Conservation (phyloP, 2,888 invertebrate genomes). For the Noctua janthina region DNA sequence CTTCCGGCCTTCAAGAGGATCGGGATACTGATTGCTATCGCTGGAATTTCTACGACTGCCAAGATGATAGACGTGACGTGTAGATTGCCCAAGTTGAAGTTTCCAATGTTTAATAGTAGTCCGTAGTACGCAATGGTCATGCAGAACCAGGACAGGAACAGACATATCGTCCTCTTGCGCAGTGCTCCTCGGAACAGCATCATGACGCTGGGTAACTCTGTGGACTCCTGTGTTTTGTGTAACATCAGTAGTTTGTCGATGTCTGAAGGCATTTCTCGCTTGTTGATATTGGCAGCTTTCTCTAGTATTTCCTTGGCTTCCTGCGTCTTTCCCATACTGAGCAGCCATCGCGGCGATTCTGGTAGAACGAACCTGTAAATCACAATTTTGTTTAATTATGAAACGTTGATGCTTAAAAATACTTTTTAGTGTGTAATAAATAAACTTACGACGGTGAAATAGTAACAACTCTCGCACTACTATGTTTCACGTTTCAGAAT, state of each 20-base stretch:
- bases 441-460: slow-evolving; percentile 12
- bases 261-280: slow-evolving; percentile 91
- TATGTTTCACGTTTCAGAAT: slow-evolving; percentile 30
- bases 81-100: slow-evolving; percentile 93
- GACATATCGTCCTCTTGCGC: slow-evolving; percentile 92
- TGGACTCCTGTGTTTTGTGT: slow-evolving; percentile 81
- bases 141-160: slow-evolving; percentile 94
- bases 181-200: slow-evolving; percentile 93
- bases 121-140: slow-evolving; percentile 95
- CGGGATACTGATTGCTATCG: slow-evolving; percentile 93
- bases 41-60: slow-evolving; percentile 94
- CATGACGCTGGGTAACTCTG: slow-evolving; percentile 89
- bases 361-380: slow-evolving; percentile 93
- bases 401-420: slow-evolving; percentile 1
- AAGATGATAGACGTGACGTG: slow-evolving; percentile 94
- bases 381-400: not conserved
- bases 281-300: slow-evolving; percentile 92
- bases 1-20: slow-evolving; percentile 94
- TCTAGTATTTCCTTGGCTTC: slow-evolving; percentile 92
- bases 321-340: slow-evolving; percentile 93
- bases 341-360: slow-evolving; percentile 95
- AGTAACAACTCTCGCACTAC: not conserved
- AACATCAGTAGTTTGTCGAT: slow-evolving; percentile 93
- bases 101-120: slow-evolving; percentile 93
- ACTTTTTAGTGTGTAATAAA: slow-evolving; percentile 1